Percentiles rank a stretch among this genome's conserved stretches.
phyloP scores from a whole-genome alignment of 2,797 vertebrate genomes.

The Pangasius krempfi region DNA sequence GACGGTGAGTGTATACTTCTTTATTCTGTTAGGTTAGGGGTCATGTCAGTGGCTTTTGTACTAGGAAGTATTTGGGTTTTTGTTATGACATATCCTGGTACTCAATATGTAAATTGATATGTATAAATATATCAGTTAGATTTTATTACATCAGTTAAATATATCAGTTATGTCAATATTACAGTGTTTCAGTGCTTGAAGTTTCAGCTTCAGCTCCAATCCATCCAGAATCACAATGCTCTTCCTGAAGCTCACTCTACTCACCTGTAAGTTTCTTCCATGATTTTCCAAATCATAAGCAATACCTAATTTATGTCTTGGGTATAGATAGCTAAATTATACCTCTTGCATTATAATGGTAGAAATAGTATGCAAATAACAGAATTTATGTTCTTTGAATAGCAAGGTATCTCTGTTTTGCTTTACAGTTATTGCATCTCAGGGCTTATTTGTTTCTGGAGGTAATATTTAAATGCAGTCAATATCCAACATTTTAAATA shows the following conservation, averaged over 20 bases:
- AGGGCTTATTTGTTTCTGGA: neutral
- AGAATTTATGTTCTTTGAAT: neutral
- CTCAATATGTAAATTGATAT: neutral
- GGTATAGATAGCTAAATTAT: neutral
- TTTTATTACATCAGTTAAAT: no score
- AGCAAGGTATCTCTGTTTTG: neutral
- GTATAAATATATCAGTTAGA: neutral
- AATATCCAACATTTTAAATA: neutral
- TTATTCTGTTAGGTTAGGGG: neutral
- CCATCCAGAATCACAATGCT: neutral
- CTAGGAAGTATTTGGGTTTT: neutral
- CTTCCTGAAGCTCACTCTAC: neutral
- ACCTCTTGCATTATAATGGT: neutral
- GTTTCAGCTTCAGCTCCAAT: neutral
- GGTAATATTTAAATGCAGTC: neutral
- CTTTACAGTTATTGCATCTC: slow-evolving; percentile 8
- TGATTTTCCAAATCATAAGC: neutral
- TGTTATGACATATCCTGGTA: neutral
- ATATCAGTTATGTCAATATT: no score
- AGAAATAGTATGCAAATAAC: neutral
- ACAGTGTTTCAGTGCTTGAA: neutral
- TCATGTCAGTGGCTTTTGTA: neutral
- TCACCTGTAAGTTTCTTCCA: slow-evolving; percentile 14
- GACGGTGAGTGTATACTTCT: neutral
- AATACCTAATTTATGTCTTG: neutral